phyloP scores from a whole-genome alignment of 2,797 vertebrate genomes.

The Gobionotothen gibberifrons region DNA sequence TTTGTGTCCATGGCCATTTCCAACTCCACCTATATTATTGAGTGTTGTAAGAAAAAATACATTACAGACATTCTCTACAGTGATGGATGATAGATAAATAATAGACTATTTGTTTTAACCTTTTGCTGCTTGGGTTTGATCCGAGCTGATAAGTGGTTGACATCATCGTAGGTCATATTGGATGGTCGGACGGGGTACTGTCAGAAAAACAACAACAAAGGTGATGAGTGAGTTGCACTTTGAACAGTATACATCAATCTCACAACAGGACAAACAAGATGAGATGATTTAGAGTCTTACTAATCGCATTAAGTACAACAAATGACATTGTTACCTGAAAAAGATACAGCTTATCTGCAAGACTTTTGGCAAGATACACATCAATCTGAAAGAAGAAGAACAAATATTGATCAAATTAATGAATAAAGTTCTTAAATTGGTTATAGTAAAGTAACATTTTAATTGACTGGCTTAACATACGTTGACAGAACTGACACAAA shows the following conservation, averaged over 20 bases:
- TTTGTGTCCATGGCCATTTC: slow-evolving; percentile 93
- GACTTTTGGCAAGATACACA: slow-evolving; percentile 96
- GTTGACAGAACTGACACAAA: too few species aligned
- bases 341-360: slow-evolving; percentile 95
- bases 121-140: slow-evolving; percentile 99
- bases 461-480: too few species aligned
- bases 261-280: background rate
- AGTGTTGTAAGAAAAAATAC: background rate
- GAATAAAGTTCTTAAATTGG: too few species aligned
- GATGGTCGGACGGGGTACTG: slow-evolving; percentile 96
- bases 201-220: slow-evolving; percentile 20
- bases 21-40: slow-evolving; percentile 89
- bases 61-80: background rate
- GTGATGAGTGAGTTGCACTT: background rate
- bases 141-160: slow-evolving; percentile 91
- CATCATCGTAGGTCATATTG: slow-evolving; percentile 93
- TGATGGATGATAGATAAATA: background rate
- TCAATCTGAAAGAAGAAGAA: slow-evolving; percentile 87
- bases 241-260: background rate
- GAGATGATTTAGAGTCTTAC: background rate
- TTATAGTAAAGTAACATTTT: too few species aligned
- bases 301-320: background rate
- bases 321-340: slow-evolving; percentile 89
- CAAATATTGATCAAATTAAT: background rate
- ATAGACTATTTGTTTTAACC: slow-evolving; percentile 71